Conservation (phyloP, 1,140 invertebrate species). For the Harpegnathos saltator region DNA sequence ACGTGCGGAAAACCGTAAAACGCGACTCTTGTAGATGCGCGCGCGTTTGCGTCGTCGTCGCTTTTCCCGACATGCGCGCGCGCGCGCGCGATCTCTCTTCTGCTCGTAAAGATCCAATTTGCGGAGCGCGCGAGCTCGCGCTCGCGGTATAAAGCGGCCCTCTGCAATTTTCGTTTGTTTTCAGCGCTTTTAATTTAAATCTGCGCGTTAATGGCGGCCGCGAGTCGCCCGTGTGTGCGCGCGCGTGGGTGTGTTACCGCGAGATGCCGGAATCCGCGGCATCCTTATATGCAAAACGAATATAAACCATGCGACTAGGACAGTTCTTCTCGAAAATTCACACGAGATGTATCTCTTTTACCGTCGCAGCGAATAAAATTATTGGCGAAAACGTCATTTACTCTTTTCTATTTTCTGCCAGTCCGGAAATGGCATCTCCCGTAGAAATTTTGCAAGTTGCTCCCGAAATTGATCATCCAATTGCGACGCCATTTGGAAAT, state of each 20-base stretch:
- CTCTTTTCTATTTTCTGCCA: too few relatives aligned
- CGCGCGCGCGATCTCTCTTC: constrained; percentile 21
- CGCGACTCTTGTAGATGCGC: constrained; percentile 30
- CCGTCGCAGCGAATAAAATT: background rate
- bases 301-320: background rate
- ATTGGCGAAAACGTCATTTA: too few relatives aligned
- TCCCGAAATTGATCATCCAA: too few relatives aligned
- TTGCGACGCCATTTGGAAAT: too few relatives aligned
- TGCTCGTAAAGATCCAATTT: constrained; percentile 50
- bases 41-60: background rate
- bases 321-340: background rate
- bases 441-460: too few relatives aligned
- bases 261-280: constrained; percentile 34
- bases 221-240: constrained; percentile 4
- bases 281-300: constrained; percentile 11
- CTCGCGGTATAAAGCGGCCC: background rate
- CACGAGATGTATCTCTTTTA: background rate
- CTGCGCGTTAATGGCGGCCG: constrained; percentile 8
- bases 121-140: background rate
- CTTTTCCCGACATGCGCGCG: constrained; percentile 18
- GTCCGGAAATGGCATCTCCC: too few relatives aligned
- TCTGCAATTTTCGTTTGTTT: constrained; percentile 62
- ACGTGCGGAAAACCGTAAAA: constrained; percentile 59
- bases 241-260: constrained; percentile 5
- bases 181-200: constrained; percentile 57